Percentiles rank a stretch among this genome's conserved stretches.
Evolutionary conservation across 2,113 vertebrate genomes (phyloP).

Genomic region (Siniperca chuatsi): DNA sequence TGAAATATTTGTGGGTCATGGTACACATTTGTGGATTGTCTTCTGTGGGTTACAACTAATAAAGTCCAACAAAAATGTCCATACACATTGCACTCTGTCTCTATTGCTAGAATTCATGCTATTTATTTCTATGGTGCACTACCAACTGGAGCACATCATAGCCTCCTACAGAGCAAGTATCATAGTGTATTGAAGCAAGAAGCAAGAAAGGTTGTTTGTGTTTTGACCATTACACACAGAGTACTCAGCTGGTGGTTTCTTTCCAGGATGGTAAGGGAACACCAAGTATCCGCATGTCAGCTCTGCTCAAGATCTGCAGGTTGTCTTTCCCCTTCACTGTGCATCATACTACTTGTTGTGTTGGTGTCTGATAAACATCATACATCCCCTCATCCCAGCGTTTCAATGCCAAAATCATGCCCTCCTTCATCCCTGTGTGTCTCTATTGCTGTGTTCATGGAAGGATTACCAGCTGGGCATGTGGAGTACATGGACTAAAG

Average conservation of each 20-base stretch:
- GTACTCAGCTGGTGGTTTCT: conserved; percentile 25
- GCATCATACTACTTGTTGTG: conserved; percentile 28
- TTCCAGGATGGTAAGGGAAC: conserved; percentile 23
- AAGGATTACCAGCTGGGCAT: conserved; percentile 37
- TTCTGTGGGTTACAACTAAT: no score
- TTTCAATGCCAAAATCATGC: background rate
- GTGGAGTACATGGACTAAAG: conserved; percentile 9
- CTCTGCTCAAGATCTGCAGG: conserved; percentile 12
- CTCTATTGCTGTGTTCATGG: conserved; percentile 18
- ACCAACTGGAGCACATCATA: background rate
- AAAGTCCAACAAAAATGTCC: no score
- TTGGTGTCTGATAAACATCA: conserved; percentile 20
- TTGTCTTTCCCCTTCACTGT: conserved; percentile 3
- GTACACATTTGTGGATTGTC: no score
- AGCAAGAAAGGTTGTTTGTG: background rate
- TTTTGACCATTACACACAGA: conserved; percentile 4
- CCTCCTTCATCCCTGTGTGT: background rate
- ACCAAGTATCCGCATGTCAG: conserved; percentile 27
- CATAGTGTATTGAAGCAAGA: background rate
- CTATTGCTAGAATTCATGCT: background rate
- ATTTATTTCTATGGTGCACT: background rate
- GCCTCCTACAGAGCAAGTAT: background rate
- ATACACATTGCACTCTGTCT: no score
- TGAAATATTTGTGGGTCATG: no score
- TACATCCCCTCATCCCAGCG: conserved; percentile 14